Conservation (phyloP, 2,113 vertebrate species). For the Dromaius novaehollandiae region DNA sequence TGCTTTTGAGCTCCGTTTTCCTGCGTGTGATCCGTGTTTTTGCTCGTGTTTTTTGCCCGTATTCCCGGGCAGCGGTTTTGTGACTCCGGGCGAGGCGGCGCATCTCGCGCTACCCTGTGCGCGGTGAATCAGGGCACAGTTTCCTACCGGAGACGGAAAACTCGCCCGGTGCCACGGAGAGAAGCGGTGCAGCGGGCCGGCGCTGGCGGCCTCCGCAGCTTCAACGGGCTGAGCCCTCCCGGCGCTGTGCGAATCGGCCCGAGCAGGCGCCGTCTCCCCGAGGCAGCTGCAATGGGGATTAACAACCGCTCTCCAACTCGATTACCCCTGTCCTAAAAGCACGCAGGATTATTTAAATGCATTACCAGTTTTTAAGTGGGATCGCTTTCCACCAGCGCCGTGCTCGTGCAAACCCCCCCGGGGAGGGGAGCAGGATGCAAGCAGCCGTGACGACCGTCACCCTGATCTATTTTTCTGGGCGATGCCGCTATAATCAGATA, state of each 20-base stretch:
- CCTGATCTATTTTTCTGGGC: background rate
- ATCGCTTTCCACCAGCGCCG: background rate
- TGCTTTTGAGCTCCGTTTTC: background rate
- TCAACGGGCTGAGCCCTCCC: background rate
- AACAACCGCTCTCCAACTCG: background rate
- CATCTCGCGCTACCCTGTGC: background rate
- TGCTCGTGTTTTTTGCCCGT: background rate
- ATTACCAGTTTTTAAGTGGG: background rate
- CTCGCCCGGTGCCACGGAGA: background rate
- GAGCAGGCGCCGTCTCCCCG: too few relatives aligned
- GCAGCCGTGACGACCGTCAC: background rate
- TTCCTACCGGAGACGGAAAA: slow-evolving; percentile 1
- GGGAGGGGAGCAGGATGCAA: background rate
- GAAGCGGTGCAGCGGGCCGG: background rate
- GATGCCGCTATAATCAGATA: slow-evolving; percentile 12
- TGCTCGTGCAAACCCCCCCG: background rate
- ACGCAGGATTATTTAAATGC: background rate
- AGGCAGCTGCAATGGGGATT: background rate
- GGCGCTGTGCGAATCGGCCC: too few relatives aligned
- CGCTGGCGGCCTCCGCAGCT: background rate
- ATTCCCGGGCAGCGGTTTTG: background rate
- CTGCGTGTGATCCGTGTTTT: background rate
- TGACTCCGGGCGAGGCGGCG: background rate
- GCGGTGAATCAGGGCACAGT: background rate
- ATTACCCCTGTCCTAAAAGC: background rate